phyloP scores from a whole-genome alignment of 2,797 vertebrate genomes.

The Tragopan temminckii region DNA sequence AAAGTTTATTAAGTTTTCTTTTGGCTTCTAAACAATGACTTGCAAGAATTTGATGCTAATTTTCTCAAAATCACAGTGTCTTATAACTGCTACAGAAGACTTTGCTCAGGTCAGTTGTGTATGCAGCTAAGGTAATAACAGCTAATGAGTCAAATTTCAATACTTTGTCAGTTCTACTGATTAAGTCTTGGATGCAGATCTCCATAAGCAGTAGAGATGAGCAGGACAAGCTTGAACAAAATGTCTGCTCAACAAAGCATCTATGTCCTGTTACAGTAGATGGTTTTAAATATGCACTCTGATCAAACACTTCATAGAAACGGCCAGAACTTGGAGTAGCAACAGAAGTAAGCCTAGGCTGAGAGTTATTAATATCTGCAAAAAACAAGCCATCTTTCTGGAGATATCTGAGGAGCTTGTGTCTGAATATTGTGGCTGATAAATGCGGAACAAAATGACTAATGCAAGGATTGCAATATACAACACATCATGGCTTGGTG shows the following conservation, averaged over 20 bases:
- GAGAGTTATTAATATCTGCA: neutral
- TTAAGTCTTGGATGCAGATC: neutral
- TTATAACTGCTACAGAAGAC: neutral
- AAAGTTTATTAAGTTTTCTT: neutral
- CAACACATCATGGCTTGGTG: neutral
- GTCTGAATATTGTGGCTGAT: neutral
- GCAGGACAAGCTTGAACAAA: neutral
- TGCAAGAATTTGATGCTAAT: neutral
- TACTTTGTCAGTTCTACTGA: neutral
- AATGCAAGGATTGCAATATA: neutral
- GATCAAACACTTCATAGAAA: neutral
- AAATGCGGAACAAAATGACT: neutral
- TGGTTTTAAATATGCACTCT: neutral
- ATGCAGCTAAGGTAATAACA: neutral
- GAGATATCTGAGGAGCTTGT: neutral
- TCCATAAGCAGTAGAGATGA: neutral
- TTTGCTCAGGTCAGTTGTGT: accelerated
- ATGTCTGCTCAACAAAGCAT: neutral
- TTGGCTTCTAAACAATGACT: neutral
- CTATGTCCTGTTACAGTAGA: neutral
- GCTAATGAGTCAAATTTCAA: neutral
- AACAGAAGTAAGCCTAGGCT: neutral
- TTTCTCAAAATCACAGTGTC: neutral
- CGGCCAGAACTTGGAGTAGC: neutral
- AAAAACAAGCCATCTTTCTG: neutral